Conservation (phyloP, 2,113 vertebrate genomes). For the Nycticebus coucang region DNA sequence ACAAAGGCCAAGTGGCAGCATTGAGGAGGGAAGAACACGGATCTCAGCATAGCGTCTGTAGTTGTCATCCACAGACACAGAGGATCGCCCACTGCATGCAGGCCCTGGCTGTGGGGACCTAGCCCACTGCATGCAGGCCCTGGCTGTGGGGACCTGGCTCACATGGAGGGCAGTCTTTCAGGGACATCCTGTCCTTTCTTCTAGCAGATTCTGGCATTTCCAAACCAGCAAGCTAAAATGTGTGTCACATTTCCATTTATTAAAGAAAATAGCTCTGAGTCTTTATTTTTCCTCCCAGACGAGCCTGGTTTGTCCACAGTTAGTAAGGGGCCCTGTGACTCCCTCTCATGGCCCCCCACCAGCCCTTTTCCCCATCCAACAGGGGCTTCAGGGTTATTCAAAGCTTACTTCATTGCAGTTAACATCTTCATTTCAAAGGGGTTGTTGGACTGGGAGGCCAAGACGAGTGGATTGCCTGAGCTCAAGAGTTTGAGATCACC, state of each 20-base stretch:
- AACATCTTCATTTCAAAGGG: neutral
- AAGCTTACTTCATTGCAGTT: neutral
- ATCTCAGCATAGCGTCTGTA: too few relatives aligned
- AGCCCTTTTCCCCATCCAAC: neutral
- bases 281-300: neutral
- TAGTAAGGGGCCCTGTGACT: neutral
- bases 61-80: neutral
- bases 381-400: neutral
- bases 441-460: neutral
- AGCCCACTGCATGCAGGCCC: too few relatives aligned
- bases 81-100: fast-evolving
- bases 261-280: neutral
- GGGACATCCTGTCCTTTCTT: neutral
- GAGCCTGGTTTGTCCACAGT: neutral
- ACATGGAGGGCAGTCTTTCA: neutral
- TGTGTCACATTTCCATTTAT: neutral
- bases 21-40: neutral
- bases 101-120: too few relatives aligned
- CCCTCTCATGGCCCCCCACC: neutral
- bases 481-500: too few relatives aligned
- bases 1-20: fast-evolving
- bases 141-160: fast-evolving
- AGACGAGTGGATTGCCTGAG: too few relatives aligned
- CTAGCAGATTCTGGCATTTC: neutral
- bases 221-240: neutral